These are phyloP conservation scores for Chionoecetes opilio DNA, from an alignment of 1,140 invertebrate genomes.

Conservation along the genomic window DNA sequence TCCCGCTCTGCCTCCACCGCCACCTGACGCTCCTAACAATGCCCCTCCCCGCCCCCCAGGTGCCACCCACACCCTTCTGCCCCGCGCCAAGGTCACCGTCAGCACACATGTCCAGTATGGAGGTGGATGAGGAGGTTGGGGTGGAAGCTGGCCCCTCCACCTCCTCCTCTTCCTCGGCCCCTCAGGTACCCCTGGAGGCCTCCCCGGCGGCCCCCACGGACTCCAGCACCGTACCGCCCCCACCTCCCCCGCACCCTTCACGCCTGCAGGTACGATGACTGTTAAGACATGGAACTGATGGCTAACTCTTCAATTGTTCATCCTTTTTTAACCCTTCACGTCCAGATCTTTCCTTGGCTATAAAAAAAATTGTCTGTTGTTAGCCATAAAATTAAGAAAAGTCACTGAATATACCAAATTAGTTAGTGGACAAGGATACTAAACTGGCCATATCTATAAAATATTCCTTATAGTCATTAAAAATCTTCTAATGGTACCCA, in stretches of 20 bases:
- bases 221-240: constrained; percentile 30
- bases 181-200: constrained; percentile 19
- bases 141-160: constrained; percentile 59
- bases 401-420: too few species aligned
- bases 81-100: not conserved
- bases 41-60: not conserved
- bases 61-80: not conserved
- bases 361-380: too few species aligned
- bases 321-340: not conserved
- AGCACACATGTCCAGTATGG: constrained; percentile 67
- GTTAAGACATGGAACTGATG: too few species aligned
- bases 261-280: not conserved
- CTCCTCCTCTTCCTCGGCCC: constrained; percentile 53
- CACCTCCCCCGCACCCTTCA: constrained; percentile 9
- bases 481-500: too few species aligned
- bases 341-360: not conserved
- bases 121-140: constrained; percentile 70
- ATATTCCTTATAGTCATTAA: too few species aligned
- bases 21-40: too few species aligned
- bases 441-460: too few species aligned
- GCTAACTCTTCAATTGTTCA: too few species aligned
- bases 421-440: too few species aligned
- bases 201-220: constrained; percentile 40
- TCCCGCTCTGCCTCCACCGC: too few species aligned
- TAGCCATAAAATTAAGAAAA: too few species aligned